Conservation (phyloP, 2,113 vertebrate species). For the Miniopterus natalensis region DNA sequence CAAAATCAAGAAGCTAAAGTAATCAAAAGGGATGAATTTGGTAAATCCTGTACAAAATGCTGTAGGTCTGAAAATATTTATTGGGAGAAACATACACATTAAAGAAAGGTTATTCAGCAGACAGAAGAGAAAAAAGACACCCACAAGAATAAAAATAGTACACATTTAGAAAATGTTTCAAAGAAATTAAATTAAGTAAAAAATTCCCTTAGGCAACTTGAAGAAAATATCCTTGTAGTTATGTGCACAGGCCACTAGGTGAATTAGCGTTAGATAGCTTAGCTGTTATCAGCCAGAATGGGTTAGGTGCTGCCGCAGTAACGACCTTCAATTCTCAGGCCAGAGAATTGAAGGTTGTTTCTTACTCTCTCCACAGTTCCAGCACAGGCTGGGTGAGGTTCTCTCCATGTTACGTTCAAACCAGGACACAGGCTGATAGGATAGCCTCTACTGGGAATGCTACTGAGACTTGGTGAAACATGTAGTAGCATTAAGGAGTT, state of each 20-base stretch:
- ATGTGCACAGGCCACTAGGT: not conserved
- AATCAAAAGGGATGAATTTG: conserved; percentile 57
- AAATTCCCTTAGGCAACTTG: not conserved
- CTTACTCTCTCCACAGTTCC: not conserved
- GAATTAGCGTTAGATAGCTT: not conserved
- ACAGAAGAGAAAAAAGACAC: not conserved
- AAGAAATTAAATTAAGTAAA: conserved; percentile 25
- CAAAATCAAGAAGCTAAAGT: conserved; percentile 54
- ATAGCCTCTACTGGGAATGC: not conserved
- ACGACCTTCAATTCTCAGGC: not conserved
- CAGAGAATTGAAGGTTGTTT: not conserved
- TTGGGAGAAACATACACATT: conserved; percentile 21
- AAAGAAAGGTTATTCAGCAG: conserved; percentile 46
- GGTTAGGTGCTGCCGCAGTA: not conserved
- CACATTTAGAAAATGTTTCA: conserved; percentile 17
- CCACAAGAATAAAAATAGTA: not conserved
- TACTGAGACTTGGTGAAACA: not conserved
- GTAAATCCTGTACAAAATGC: conserved; percentile 34
- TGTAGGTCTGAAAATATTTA: conserved; percentile 48
- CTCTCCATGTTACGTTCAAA: not conserved
- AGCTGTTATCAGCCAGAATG: not conserved
- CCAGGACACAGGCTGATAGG: not conserved
- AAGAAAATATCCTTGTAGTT: not conserved
- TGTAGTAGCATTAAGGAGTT: not conserved
- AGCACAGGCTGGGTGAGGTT: not conserved